phyloP scores from a whole-genome alignment of 2,797 vertebrate species.

The Sebastes trivittatus region DNA sequence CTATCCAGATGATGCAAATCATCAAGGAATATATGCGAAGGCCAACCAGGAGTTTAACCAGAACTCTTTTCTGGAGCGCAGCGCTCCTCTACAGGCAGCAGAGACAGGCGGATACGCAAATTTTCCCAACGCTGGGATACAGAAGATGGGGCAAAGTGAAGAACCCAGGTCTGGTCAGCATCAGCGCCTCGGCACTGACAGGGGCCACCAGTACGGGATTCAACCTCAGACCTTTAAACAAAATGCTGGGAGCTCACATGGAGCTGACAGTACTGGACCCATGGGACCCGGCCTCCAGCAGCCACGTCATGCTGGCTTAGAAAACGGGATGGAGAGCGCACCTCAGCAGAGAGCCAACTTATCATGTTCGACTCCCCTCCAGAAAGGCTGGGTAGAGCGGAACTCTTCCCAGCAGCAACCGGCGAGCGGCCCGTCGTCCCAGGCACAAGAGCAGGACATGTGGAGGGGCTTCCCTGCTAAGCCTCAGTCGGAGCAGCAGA shows the following conservation, averaged over 20 bases:
- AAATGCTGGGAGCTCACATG: conserved; percentile 66
- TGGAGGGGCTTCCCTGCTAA: conserved; percentile 80
- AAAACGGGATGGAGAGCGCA: conserved; percentile 71
- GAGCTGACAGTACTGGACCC: conserved; percentile 55
- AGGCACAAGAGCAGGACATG: conserved; percentile 77
- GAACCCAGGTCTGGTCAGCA: conserved; percentile 54
- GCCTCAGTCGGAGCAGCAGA: conserved; percentile 75
- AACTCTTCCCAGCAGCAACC: conserved; percentile 76
- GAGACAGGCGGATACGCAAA: conserved; percentile 70
- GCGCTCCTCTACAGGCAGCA: conserved; percentile 60
- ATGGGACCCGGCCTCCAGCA: conserved; percentile 58
- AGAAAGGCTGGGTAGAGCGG: conserved; percentile 87
- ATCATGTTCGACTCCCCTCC: conserved; percentile 60
- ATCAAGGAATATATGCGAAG: conserved; percentile 83
- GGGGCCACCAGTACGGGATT: conserved; percentile 77
- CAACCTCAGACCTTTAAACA: conserved; percentile 70
- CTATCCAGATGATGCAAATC: conserved; percentile 79
- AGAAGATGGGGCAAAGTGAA: conserved; percentile 74
- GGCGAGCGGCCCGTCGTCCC: conserved; percentile 55
- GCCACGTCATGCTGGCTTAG: conserved; percentile 44
- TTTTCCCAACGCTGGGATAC: conserved; percentile 70
- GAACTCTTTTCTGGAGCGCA: conserved; percentile 81
- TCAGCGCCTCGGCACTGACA: conserved; percentile 62
- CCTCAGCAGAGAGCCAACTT: conserved; percentile 71
- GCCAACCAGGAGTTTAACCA: conserved; percentile 82